Conservation (phyloP, 1,140 invertebrate species). For the Dendroctonus ponderosae region DNA sequence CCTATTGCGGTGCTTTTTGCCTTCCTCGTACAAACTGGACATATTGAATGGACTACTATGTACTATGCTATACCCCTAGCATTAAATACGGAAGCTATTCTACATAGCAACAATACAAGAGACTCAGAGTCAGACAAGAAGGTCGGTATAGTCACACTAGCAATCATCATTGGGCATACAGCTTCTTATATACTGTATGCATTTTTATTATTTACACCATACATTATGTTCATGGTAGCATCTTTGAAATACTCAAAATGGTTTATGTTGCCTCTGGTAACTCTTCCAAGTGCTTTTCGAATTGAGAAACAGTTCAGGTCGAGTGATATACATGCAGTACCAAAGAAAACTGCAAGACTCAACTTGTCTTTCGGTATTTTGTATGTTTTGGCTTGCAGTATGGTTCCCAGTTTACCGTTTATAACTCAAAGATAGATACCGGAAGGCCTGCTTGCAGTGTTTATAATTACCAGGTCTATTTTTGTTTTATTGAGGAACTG, state of each 20-base stretch:
- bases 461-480: constrained; percentile 38
- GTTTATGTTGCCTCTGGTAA: constrained; percentile 86
- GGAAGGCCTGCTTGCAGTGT: constrained; percentile 33
- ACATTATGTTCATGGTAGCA: constrained; percentile 83
- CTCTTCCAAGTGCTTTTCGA: constrained; percentile 82
- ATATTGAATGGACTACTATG: constrained; percentile 80
- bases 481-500: constrained; percentile 30
- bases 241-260: constrained; percentile 80
- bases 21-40: constrained; percentile 87
- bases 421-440: constrained; percentile 45
- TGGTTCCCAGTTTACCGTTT: constrained; percentile 60
- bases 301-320: constrained; percentile 87
- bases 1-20: constrained; percentile 93
- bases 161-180: constrained; percentile 88
- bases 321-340: constrained; percentile 75
- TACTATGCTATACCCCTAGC: constrained; percentile 92
- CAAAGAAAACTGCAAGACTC: constrained; percentile 82
- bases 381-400: constrained; percentile 77
- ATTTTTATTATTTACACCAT: constrained; percentile 87
- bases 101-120: constrained; percentile 92
- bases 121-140: constrained; percentile 82
- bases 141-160: constrained; percentile 88
- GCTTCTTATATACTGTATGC: constrained; percentile 89
- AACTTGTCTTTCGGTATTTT: constrained; percentile 90
- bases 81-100: constrained; percentile 90